phyloP scores from a whole-genome alignment of 2,888 invertebrate genomes.

The Helleia helle region DNA sequence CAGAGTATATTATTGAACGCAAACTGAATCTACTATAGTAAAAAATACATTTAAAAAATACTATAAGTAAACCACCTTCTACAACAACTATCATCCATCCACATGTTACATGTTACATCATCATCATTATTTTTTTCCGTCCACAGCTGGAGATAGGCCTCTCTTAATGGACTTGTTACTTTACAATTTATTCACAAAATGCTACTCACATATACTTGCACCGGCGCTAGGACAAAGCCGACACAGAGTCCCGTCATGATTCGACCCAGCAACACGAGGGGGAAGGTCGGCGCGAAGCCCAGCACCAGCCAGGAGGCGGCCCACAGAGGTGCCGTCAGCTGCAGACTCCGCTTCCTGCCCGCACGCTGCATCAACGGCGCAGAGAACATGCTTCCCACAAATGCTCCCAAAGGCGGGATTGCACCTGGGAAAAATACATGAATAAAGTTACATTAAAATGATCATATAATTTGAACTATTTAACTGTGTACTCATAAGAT shows the following conservation, averaged over 20 bases:
- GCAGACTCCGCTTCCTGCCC: constrained; percentile 67
- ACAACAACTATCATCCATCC: too few relatives aligned
- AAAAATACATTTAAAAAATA: too few relatives aligned
- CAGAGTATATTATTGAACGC: too few relatives aligned
- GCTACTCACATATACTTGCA: constrained; percentile 77
- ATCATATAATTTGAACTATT: too few relatives aligned
- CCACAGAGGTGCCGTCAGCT: constrained; percentile 66
- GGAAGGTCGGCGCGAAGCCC: constrained; percentile 55
- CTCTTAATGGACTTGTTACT: background rate
- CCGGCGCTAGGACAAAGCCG: constrained; percentile 74
- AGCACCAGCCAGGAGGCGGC: constrained; percentile 71
- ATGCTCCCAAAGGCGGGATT: constrained; percentile 72
- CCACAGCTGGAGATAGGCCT: background rate
- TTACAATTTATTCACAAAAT: too few relatives aligned
- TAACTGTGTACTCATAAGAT: too few relatives aligned
- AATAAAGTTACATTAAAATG: too few relatives aligned
- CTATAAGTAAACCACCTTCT: too few relatives aligned
- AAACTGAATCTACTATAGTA: too few relatives aligned
- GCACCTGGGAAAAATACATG: too few relatives aligned
- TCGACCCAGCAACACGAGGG: constrained; percentile 67
- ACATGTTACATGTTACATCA: too few relatives aligned
- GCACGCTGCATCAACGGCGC: constrained; percentile 68
- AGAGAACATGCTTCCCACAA: constrained; percentile 68
- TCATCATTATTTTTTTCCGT: too few relatives aligned
- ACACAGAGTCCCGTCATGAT: constrained; percentile 74